phyloP scores from a whole-genome alignment of 1,140 invertebrate species.

The Sipha flava region DNA sequence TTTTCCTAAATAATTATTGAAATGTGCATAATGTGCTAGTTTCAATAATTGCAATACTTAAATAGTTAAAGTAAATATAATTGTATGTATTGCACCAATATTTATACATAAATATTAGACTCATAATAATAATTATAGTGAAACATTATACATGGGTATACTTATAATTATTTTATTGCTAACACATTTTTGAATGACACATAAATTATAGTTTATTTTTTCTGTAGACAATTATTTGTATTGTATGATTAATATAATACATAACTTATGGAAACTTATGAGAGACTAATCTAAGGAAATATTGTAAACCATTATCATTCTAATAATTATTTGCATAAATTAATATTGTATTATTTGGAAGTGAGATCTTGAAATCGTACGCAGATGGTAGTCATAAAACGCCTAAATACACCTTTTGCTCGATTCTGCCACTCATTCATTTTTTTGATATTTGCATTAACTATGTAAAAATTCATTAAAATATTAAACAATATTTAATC shows the following conservation, averaged over 20 bases:
- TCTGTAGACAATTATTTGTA: background rate
- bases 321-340: background rate
- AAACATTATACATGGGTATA: background rate
- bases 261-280: background rate
- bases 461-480: background rate
- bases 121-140: background rate
- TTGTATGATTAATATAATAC: background rate
- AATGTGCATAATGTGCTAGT: too few relatives aligned
- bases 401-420: slow-evolving; percentile 27
- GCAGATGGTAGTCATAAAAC: slow-evolving; percentile 30
- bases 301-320: background rate
- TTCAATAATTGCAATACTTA: background rate
- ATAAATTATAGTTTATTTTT: background rate
- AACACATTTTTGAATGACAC: background rate
- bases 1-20: background rate
- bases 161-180: background rate
- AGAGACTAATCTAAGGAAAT: background rate
- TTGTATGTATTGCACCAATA: background rate
- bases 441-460: slow-evolving; percentile 23
- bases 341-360: background rate
- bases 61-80: background rate
- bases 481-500: background rate
- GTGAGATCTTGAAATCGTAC: slow-evolving; percentile 39
- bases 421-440: slow-evolving; percentile 33
- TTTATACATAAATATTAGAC: background rate